Base-by-base conservation (phyloP, 2,797 vertebrate genomes). In the Pipistrellus pipistrellus region DNA sequence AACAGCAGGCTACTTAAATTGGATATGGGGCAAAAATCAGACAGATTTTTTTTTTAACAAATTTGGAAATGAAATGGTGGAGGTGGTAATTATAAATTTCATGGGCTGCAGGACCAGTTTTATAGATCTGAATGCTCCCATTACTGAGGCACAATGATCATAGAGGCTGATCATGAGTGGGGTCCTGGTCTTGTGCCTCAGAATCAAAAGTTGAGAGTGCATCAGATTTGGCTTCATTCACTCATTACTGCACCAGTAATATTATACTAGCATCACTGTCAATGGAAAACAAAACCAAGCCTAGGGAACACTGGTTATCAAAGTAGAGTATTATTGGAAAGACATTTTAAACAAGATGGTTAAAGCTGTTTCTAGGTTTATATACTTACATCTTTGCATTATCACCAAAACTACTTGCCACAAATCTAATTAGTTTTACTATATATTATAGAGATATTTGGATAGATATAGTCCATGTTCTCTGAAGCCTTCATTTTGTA, bases 31-130 rank as follows among this genome's bases (percentile, higher is more conserved):
- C 8, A 85, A 81, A 94, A 57, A 80, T 53, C 32, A 78, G 59
- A 32, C 4, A 81, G 12, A 71, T 59, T 90, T 89, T 88, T 86
- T n/a, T n/a, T n/a, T n/a, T n/a, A 78, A 85, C 6, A 88, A 48
- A 88, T 44, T 51, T 53, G n/a, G 64, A 88, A 86, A 80, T 83
- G 27, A 78, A 78, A 77, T 85, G 6, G 11, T 64, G 41, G 30
- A 9, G 30, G 10, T 69, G 38, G 27, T 23, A 46, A 81, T 48
- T 66, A 68, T 55, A 41, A 77, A 53, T 38, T 25, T 62, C 38
- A 92, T n/a, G 32, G 8, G 27, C 18, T 78, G 4, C 44, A 44
- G 68, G 38, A 59, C 27, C 53, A 68, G 21, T 10, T 77, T 21
- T 78, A 14, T 17, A 23, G 17, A 66, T 13, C 18, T 30, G 23